These are phyloP conservation scores for Pseudomyrmex dendroicus DNA, from an alignment of 1,140 invertebrate species.

Conservation along the genomic window DNA sequence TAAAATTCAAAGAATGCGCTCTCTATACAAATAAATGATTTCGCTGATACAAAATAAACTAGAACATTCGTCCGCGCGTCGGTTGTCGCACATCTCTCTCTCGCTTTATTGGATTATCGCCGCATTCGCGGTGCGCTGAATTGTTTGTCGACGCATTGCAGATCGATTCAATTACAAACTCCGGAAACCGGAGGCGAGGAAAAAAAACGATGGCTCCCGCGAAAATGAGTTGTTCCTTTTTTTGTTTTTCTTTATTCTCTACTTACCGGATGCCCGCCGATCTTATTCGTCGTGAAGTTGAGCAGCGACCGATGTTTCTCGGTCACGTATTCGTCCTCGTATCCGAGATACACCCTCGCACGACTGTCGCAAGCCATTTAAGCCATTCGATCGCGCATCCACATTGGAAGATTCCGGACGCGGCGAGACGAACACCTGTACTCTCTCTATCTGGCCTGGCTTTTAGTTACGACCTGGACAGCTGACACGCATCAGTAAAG, in stretches of 20 bases:
- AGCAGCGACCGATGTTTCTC: conserved; percentile 87
- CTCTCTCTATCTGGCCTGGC: background rate
- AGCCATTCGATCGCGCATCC: conserved; percentile 62
- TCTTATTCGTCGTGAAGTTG: conserved; percentile 90
- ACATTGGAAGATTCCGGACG: conserved; percentile 71
- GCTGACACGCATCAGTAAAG: conserved; percentile 72
- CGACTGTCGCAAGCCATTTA: conserved; percentile 83
- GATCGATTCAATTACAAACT: background rate
- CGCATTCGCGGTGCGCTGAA: background rate
- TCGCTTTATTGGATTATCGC: background rate
- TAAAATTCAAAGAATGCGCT: background rate
- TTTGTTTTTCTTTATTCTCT: background rate
- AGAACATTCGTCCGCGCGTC: too few relatives aligned
- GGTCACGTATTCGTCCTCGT: conserved; percentile 88
- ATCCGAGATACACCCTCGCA: conserved; percentile 88
- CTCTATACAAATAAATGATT: background rate
- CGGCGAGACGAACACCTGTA: conserved; percentile 59
- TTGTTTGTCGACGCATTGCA: background rate
- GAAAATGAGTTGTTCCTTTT: background rate
- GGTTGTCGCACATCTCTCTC: background rate
- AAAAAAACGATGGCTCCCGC: background rate
- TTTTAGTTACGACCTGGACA: conserved; percentile 60
- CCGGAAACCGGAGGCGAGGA: background rate
- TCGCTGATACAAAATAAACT: too few relatives aligned
- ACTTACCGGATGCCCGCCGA: conserved; percentile 89